Conservation (phyloP, 1,140 invertebrate species). For the Musca domestica region DNA sequence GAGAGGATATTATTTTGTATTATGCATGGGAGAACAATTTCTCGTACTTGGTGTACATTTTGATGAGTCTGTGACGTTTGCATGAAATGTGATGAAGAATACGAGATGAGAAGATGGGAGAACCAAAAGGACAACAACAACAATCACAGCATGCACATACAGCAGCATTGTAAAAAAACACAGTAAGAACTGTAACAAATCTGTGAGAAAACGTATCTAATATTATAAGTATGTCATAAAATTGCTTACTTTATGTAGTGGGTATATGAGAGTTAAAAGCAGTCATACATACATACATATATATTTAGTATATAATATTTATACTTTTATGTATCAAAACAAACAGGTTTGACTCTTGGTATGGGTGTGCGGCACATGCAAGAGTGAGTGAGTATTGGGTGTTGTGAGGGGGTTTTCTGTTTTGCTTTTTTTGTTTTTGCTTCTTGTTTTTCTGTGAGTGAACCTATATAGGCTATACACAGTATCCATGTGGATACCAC, state of each 20-base stretch:
- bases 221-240: constrained; percentile 22
- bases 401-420: no score
- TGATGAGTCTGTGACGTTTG: no score
- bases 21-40: background rate
- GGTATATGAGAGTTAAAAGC: no score
- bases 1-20: background rate
- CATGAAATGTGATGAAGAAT: no score
- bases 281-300: no score
- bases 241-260: constrained; percentile 10
- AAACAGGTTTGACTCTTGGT: no score
- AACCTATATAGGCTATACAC: background rate
- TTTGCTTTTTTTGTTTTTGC: background rate
- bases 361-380: no score
- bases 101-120: background rate
- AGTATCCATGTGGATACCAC: constrained; percentile 31
- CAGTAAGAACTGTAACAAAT: constrained; percentile 19
- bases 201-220: constrained; percentile 21
- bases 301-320: no score
- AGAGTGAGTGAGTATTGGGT: no score
- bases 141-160: no score
- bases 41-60: no score
- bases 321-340: no score
- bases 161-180: background rate
- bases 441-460: background rate
- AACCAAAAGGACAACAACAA: background rate